These are phyloP conservation scores for Lasioglossum villosulum DNA, from an alignment of 2,888 invertebrate genomes.

Conservation along the genomic window DNA sequence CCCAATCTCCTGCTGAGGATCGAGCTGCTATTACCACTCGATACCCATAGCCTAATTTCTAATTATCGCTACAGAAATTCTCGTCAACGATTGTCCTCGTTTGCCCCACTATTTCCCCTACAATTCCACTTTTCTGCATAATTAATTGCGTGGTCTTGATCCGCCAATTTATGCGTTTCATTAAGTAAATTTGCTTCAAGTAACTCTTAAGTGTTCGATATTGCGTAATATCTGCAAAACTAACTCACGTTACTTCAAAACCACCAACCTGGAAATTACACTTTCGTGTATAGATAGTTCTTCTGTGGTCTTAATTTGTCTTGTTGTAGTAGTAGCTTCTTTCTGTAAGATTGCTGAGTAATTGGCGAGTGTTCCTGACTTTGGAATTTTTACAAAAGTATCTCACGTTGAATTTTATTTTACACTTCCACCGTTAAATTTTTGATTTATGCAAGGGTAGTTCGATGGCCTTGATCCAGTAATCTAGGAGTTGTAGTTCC, in stretches of 20 bases:
- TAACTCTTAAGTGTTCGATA: not conserved
- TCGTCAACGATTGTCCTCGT: not conserved
- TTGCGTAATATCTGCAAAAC: too few species aligned
- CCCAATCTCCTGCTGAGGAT: conserved; percentile 49
- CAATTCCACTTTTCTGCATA: not conserved
- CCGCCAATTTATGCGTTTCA: not conserved
- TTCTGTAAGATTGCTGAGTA: too few species aligned
- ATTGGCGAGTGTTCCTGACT: too few species aligned
- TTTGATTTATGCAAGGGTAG: too few species aligned
- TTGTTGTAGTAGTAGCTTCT: too few species aligned
- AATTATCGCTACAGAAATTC: conserved; percentile 8
- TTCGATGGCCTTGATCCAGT: too few species aligned
- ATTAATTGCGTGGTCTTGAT: not conserved
- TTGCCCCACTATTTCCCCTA: not conserved
- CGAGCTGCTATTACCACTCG: not conserved
- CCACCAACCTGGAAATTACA: too few species aligned
- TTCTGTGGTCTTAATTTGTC: too few species aligned
- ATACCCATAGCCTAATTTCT: conserved; percentile 34
- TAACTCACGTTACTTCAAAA: too few species aligned
- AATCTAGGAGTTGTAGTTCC: too few species aligned
- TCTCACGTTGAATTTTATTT: not conserved
- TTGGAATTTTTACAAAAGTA: not conserved
- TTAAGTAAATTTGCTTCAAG: not conserved
- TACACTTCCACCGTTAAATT: too few species aligned
- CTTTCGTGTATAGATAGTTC: too few species aligned